These are phyloP conservation scores for Geodia barretti DNA, from an alignment of 37 sponge, comb jelly and placozoan genomes.

Conservation along the genomic window DNA sequence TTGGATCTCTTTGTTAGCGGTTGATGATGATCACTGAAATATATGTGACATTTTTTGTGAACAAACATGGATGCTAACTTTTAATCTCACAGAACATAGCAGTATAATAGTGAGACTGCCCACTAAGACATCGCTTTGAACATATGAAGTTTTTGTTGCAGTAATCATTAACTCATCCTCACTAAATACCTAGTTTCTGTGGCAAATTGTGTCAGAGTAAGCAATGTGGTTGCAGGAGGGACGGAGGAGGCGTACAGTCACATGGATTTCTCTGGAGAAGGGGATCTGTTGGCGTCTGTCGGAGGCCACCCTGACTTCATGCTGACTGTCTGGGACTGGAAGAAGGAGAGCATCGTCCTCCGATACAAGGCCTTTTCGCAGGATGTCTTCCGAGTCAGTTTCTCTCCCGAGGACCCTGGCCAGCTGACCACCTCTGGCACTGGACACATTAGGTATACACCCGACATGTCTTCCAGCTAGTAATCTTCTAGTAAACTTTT, in stretches of 20 bases:
- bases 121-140: too few relatives aligned
- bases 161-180: not conserved
- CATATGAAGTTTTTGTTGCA: too few relatives aligned
- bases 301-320: conserved; percentile 96
- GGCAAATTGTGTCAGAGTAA: not conserved
- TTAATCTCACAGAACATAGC: too few relatives aligned
- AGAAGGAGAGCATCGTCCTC: conserved; percentile 86
- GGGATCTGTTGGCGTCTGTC: conserved; percentile 88
- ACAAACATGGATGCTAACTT: too few relatives aligned
- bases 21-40: too few relatives aligned
- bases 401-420: conserved; percentile 94
- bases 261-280: conserved; percentile 79
- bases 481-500: too few relatives aligned
- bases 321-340: conserved; percentile 99
- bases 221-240: conserved; percentile 29
- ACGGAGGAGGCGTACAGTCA: conserved; percentile 74
- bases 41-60: too few relatives aligned
- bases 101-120: too few relatives aligned
- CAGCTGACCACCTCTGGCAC: conserved; percentile 97
- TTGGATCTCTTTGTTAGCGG: too few relatives aligned
- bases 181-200: not conserved
- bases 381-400: conserved; percentile 93
- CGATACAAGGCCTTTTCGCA: conserved; percentile 97
- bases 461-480: not conserved
- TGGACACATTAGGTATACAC: conserved; percentile 85